Evolutionary conservation across 2,113 vertebrate genomes (phyloP), one percentile per base, ranked within the genome.

Genomic region (Zeus faber): DNA sequence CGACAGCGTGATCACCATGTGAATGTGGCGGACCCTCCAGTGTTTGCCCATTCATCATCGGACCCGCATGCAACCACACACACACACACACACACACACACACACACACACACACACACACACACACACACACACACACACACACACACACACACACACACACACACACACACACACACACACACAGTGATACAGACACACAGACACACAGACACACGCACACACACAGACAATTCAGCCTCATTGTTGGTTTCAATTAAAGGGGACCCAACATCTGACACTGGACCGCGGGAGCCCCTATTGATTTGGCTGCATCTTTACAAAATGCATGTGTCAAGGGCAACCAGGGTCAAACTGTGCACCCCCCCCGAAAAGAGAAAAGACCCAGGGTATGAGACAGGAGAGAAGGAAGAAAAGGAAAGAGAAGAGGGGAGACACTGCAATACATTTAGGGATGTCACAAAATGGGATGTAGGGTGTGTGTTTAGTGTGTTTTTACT

Each of bases 281-380:
- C 61, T 11, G 39, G 79, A 59, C 62, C 67, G 67, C 61, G 57
- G 67, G 40, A 73, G 67, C 49, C 61, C 64, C 63, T 74, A 81
- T 86, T 80, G 80, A 84, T 84, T n/a, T 81, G 80, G 81, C 63
- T 74, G 43, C 27, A 43, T 65, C 76, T 62, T 62, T 75, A 78
- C 9, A 50, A 84, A 79, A 77, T 65, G 65, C 2, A 71, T 81
- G 77, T 84, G 76, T 84, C 77, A 80, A 86, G 80, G 84, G 51
- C 76, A 86, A 84, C 74, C 69, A 66, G 74, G 84, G 79, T 84
- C 84, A 84, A 82, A 82, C 79, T 81, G 77, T 52, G 51, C 60
- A 67, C 23, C 53, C 57, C 10, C n/a, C 47, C 50, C 60, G 58
- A 68, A 76, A 52, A 8, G 13, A 33, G 9, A 8, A 33, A 9